Evolutionary conservation across 92 coral and sea anemone species (phyloP).

Genomic region (Metridium senile): DNA sequence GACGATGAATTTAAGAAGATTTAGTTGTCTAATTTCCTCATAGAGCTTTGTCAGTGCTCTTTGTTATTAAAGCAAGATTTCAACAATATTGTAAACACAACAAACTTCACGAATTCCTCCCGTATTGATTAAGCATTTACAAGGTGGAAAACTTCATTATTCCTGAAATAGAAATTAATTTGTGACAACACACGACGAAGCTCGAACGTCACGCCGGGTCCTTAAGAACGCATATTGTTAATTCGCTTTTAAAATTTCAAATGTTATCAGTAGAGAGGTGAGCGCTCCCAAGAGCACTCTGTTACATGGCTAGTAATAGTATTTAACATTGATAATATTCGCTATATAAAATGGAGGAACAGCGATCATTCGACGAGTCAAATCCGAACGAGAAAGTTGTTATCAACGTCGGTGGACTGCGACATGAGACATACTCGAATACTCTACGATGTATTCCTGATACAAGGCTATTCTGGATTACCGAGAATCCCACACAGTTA

Average conservation of each 20-base stretch:
- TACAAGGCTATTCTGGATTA: conserved; percentile 89
- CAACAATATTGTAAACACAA: too few relatives aligned
- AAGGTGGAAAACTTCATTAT: neutral
- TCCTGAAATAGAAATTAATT: neutral
- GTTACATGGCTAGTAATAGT: neutral
- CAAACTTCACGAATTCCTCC: neutral
- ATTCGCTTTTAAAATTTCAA: neutral
- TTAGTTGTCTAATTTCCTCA: too few relatives aligned
- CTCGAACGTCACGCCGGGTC: neutral
- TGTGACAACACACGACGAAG: neutral
- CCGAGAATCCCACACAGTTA: conserved; percentile 87
- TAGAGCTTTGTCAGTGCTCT: too few relatives aligned
- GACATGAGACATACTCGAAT: conserved; percentile 86
- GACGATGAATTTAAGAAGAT: too few relatives aligned
- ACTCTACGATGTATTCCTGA: conserved; percentile 95
- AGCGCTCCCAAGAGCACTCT: neutral
- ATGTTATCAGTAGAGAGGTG: neutral
- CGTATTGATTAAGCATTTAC: neutral
- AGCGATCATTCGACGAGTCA: conserved; percentile 31
- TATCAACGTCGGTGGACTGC: conserved; percentile 85
- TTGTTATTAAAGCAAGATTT: too few relatives aligned
- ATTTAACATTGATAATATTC: neutral
- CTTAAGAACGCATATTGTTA: neutral
- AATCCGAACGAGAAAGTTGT: conserved; percentile 60
- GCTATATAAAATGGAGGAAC: conserved; percentile 19